phyloP scores from a whole-genome alignment of 2,113 vertebrate genomes.

The Pagrus major region DNA sequence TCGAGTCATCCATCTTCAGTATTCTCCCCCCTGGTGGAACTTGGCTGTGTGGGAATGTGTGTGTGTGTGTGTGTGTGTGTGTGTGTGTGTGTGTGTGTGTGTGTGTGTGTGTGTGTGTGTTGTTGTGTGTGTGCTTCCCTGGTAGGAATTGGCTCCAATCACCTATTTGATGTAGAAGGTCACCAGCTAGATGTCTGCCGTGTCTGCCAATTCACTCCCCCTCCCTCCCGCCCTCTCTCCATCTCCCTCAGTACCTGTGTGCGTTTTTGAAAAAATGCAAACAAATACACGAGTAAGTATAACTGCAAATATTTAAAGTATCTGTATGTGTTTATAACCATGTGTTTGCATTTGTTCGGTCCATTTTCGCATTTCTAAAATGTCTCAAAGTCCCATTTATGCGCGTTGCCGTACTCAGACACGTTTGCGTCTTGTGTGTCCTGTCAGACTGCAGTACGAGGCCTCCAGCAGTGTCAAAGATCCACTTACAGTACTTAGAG shows the following conservation, averaged over 20 bases:
- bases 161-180: slow-evolving; percentile 78
- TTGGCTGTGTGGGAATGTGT: slow-evolving; percentile 44
- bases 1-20: slow-evolving; percentile 39
- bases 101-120: neutral
- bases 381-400: neutral
- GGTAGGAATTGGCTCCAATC: slow-evolving; percentile 66
- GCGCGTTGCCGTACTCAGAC: neutral
- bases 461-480: slow-evolving; percentile 22
- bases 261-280: slow-evolving; percentile 10
- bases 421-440: neutral
- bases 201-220: slow-evolving; percentile 51
- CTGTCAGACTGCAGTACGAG: neutral
- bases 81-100: neutral
- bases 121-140: slow-evolving; percentile 1
- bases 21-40: slow-evolving; percentile 29
- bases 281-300: neutral
- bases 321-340: neutral
- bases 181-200: slow-evolving; percentile 50
- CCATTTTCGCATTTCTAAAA: neutral
- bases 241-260: slow-evolving; percentile 4
- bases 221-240: slow-evolving; percentile 4
- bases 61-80: neutral
- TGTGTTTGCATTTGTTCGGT: neutral
- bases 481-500: slow-evolving; percentile 48
- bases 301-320: neutral